These are phyloP conservation scores for Drosophila mimica DNA, from an alignment of 2,888 invertebrate species.

Conservation along the genomic window DNA sequence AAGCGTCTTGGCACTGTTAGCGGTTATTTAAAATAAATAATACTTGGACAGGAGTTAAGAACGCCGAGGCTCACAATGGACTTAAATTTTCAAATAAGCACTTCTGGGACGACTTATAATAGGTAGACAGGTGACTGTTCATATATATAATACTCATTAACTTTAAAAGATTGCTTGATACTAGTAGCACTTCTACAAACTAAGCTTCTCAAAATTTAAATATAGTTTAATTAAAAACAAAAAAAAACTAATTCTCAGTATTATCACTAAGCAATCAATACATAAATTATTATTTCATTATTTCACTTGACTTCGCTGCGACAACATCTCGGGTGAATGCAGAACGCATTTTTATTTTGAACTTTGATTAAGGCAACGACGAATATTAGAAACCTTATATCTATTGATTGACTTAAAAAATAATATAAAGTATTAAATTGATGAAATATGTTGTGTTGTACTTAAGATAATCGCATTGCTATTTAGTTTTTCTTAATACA, in stretches of 20 bases:
- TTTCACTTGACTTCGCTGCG: too few relatives aligned
- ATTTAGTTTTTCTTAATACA: not conserved
- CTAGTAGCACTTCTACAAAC: not conserved
- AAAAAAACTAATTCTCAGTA: not conserved
- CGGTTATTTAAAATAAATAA: slow-evolving; percentile 3
- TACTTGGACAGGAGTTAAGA: not conserved
- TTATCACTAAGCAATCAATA: not conserved
- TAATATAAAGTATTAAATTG: not conserved
- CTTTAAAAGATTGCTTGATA: too few relatives aligned
- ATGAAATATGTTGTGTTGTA: not conserved
- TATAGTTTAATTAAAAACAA: too few relatives aligned
- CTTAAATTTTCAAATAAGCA: not conserved
- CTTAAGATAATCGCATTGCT: not conserved
- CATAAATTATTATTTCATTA: too few relatives aligned
- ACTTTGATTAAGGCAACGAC: too few relatives aligned
- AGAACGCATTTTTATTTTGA: too few relatives aligned
- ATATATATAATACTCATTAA: not conserved
- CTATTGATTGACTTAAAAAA: not conserved
- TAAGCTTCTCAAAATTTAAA: not conserved
- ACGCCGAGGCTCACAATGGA: not conserved
- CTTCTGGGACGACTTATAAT: not conserved
- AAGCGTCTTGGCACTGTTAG: slow-evolving; percentile 29
- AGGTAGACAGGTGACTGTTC: not conserved
- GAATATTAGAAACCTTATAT: not conserved
- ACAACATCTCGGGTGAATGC: too few relatives aligned